Base-by-base conservation (phyloP, 1,140 invertebrate species). In the Dendrolimus kikuchii region DNA sequence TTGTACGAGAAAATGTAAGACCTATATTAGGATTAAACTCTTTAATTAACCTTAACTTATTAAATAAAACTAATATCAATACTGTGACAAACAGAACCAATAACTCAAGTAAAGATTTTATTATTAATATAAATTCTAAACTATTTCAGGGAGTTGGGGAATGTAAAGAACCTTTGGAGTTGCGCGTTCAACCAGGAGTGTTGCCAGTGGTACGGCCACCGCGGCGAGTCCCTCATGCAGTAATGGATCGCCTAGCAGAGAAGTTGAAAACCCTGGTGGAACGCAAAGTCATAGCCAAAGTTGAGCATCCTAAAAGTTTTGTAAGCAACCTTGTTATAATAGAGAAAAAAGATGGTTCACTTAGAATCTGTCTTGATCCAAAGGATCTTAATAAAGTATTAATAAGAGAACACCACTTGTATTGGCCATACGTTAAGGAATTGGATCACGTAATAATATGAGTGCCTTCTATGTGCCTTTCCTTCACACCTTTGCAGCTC, bases 351-450 rank as follows among this genome's bases (percentile, higher is more conserved):
- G 51, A 60, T 55, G 47, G 44, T 10, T 51, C 40, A 53, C 55
- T 69, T 45, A 55, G 68, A 53, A 54, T 70, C 23, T 65, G 68
- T 56, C 49, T 72, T 9, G 70, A 74, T 49, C 64, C 60, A 4
- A 57, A 62, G 44, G 48, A 66, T 38, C 53, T 67, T 6, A 69
- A 69, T 54, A 45, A 60, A 10, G 51, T 55, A 7, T 56, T 74
- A 43, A 49, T 53, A 38, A 64, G 59, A 56, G 49, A 69, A 23
- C 44, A 70, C 50, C 64, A 60, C 41, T n/a, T n/a, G n/a, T n/a
- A n/a, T n/a, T n/a, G n/a, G n/a, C n/a, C n/a, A n/a, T n/a, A n/a
- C n/a, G n/a, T n/a, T n/a, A n/a, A n/a, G n/a, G n/a, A n/a, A n/a
- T n/a, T n/a, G n/a, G n/a, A n/a, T n/a, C n/a, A n/a, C n/a, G n/a